Conservation (phyloP, 2,888 invertebrate species). For the Chorisops tibialis region DNA sequence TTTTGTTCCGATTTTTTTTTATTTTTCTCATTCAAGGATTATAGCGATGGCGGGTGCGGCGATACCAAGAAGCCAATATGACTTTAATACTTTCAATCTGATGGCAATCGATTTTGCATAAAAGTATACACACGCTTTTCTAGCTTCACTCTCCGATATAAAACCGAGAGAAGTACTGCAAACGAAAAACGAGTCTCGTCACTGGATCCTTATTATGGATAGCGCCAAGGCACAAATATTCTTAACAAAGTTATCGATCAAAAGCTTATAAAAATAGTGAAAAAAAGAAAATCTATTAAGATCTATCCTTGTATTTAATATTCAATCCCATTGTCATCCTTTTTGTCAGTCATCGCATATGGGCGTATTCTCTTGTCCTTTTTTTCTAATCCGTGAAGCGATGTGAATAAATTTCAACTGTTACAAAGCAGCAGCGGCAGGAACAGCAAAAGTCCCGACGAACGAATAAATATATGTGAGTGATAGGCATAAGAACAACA, state of each 20-base stretch:
- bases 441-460: not conserved
- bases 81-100: not conserved
- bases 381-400: constrained; percentile 14
- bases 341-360: constrained; percentile 20
- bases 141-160: not conserved
- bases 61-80: constrained; percentile 1
- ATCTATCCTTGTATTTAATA: constrained; percentile 9
- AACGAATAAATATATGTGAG: not conserved
- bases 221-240: not conserved
- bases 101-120: constrained; percentile 14
- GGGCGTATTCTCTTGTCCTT: constrained; percentile 11
- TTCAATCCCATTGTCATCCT: constrained; percentile 19
- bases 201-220: not conserved
- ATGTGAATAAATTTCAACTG: constrained; percentile 10
- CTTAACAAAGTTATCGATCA: constrained; percentile 25
- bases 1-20: not conserved
- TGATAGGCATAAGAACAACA: not conserved
- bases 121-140: not conserved
- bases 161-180: not conserved
- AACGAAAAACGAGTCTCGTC: not conserved
- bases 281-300: not conserved
- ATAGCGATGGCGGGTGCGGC: no score
- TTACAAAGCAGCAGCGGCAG: not conserved
- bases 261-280: not conserved
- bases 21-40: not conserved